These are phyloP conservation scores for Synergus umbraculus DNA, from an alignment of 2,888 invertebrate species.

Conservation along the genomic window DNA sequence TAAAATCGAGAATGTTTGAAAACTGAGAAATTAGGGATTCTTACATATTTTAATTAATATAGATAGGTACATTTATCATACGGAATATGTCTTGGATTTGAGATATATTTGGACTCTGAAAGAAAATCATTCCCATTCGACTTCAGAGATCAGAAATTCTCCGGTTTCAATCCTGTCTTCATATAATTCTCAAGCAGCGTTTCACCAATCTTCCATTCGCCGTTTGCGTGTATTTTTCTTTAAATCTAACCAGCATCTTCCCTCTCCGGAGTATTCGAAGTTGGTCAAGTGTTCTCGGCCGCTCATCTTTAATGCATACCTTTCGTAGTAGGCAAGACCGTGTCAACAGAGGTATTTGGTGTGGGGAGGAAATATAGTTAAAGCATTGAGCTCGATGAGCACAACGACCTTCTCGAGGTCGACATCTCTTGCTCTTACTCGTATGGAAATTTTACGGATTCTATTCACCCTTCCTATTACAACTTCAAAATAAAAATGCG, in stretches of 20 bases:
- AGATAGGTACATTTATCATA: too few species aligned
- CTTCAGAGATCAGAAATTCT: neutral
- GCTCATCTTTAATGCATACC: conserved; percentile 53
- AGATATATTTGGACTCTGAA: neutral
- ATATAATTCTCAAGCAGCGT: neutral
- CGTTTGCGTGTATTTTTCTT: conserved; percentile 21
- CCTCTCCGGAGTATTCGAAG: conserved; percentile 34
- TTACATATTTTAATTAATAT: too few species aligned
- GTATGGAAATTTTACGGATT: conserved; percentile 36
- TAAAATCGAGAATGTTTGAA: too few species aligned
- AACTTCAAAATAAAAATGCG: conserved; percentile 18
- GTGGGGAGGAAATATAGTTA: conserved; percentile 31
- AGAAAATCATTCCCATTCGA: neutral
- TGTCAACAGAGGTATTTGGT: conserved; percentile 49
- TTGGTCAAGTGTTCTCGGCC: conserved; percentile 45
- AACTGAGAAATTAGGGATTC: too few species aligned
- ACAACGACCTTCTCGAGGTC: conserved; percentile 38
- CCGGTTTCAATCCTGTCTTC: conserved; percentile 19
- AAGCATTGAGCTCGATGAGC: conserved; percentile 34
- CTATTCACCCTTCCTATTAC: conserved; percentile 35
- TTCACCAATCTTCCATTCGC: neutral
- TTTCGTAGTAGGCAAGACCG: conserved; percentile 42
- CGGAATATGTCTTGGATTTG: too few species aligned
- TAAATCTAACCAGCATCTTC: conserved; percentile 17
- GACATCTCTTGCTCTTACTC: conserved; percentile 26